These are phyloP conservation scores for Catocala fraxini DNA, from an alignment of 2,888 invertebrate species.

Conservation along the genomic window DNA sequence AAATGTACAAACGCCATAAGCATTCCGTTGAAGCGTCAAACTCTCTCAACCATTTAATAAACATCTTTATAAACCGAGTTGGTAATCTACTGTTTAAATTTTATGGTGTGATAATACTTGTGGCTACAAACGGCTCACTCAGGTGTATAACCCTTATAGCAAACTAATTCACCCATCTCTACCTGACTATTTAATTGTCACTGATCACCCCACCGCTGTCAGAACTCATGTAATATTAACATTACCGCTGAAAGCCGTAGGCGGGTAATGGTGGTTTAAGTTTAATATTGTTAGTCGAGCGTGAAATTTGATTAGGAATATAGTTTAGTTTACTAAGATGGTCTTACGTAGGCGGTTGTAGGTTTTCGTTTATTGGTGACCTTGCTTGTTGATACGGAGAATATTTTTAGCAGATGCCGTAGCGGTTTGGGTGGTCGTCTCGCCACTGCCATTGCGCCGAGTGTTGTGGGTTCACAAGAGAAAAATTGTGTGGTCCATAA, in stretches of 20 bases:
- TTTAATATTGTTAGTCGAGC: constrained; percentile 10
- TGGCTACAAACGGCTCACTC: constrained; percentile 13
- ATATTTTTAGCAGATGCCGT: too few species aligned
- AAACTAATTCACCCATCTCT: constrained; percentile 64
- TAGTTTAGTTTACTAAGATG: not conserved
- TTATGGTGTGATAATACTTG: constrained; percentile 14
- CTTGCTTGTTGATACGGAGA: too few species aligned
- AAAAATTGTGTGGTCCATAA: too few species aligned
- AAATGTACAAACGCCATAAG: too few species aligned
- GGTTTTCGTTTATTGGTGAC: not conserved
- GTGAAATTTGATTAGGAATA: constrained; percentile 3
- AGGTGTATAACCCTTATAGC: constrained; percentile 22
- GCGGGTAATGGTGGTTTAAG: constrained; percentile 14
- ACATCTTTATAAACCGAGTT: too few species aligned
- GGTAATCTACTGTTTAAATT: not conserved
- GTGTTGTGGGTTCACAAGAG: too few species aligned
- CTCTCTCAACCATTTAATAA: too few species aligned
- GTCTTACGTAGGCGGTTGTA: not conserved
- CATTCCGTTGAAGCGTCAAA: too few species aligned
- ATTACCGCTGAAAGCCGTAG: constrained; percentile 49
- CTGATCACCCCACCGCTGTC: constrained; percentile 61
- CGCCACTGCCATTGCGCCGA: too few species aligned
- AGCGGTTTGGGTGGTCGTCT: too few species aligned
- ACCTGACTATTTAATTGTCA: constrained; percentile 64
- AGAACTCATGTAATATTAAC: constrained; percentile 65